A percentile compares a stretch with the other conserved stretches of the same genome.
These are phyloP conservation scores for Galagoides demidoff DNA, from an alignment of 2,797 vertebrate species.

Conservation along the genomic window DNA sequence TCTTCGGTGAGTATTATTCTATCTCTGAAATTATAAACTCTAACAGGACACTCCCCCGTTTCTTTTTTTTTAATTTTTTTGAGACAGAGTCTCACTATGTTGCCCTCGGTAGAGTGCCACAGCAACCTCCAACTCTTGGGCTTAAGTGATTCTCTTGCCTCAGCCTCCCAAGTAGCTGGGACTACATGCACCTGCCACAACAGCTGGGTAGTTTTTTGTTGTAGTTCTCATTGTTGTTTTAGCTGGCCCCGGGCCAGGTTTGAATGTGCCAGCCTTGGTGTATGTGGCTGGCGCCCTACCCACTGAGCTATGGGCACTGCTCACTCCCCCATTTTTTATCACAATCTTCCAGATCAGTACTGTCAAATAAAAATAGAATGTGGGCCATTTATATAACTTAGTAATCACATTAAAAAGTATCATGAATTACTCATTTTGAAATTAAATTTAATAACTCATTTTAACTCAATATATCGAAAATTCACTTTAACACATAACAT, in stretches of 20 bases:
- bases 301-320: too few species aligned
- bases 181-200: too few species aligned
- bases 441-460: background rate
- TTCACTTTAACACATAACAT: background rate
- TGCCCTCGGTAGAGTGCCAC: too few species aligned
- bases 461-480: background rate
- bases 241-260: too few species aligned
- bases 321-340: background rate
- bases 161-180: too few species aligned
- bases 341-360: background rate
- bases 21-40: conserved; percentile 34
- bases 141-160: too few species aligned
- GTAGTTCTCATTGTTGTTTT: too few species aligned
- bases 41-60: background rate
- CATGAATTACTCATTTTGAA: background rate
- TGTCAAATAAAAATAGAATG: conserved; percentile 8
- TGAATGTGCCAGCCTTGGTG: too few species aligned
- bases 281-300: too few species aligned
- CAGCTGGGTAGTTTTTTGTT: too few species aligned
- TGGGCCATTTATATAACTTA: background rate
- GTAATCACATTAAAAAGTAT: conserved; percentile 1
- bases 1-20: background rate
- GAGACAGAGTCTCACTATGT: too few species aligned
- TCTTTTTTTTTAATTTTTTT: background rate
- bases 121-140: too few species aligned